Evolutionary conservation across 1,140 invertebrate species (phyloP), one percentile per base, ranked within the genome.

Genomic region (Pinna nobilis): DNA sequence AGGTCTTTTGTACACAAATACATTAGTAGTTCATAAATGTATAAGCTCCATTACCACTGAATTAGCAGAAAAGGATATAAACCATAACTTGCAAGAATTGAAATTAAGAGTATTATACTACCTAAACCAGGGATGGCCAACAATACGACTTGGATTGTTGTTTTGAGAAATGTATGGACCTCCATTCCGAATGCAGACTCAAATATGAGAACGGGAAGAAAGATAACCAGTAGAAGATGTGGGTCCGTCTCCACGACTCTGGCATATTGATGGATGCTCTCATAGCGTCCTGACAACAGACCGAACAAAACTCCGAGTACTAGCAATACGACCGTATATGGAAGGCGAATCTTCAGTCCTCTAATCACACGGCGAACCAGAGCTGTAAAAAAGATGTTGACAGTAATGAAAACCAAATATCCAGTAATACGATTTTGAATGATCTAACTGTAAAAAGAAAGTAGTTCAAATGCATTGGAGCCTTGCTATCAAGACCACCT

Each of bases 141-240:
- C 1, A 90, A 60, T 15, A 90, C 51, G 33, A 89, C 86, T 76
- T 90, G 89, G n/a, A 81, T 55, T n/a, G 89, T 79, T 32, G 84
- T 83, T 68, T 87, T 87, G 28, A 87, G 66, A 73, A 91, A 90
- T 7, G 88, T 87, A 70, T 90, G 88, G 1, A 87, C 79, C 50
- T 90, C 86, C 82, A 90, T 88, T 7, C 85, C 83, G 77, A 90
- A 91, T 6, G 90, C 90, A 11, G 88, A 88, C 74, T 91, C 90
- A 79, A 90, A 91, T 23, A 91, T 89, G 15, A 91, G 86, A 15
- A 90, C 84, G 1, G 90, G 90, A 32, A 91, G 80, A 76, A 90
- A 91, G 13, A 88, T 78, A 73, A 86, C 82, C 15, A 91, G 81
- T 28, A 90, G 83, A 7, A 90, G 78, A 72, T 89, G 83, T 0